Percentiles rank a stretch among this genome's conserved stretches.
Conservation (phyloP, 2,113 vertebrate species). For the Bos javanicus region DNA sequence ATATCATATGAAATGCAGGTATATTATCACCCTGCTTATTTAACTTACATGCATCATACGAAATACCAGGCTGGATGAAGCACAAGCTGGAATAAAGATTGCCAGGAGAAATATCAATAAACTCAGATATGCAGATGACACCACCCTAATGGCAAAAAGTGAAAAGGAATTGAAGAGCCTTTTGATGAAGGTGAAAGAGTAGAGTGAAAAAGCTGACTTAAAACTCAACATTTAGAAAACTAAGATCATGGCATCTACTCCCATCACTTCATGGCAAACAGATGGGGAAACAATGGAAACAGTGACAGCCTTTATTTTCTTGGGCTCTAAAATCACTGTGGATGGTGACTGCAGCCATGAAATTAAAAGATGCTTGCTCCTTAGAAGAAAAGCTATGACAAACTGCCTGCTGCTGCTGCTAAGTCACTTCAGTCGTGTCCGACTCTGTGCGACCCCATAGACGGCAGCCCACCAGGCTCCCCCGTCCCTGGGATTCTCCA, state of each 20-base stretch:
- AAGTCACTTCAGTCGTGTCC: too few relatives aligned
- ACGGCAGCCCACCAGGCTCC: too few relatives aligned
- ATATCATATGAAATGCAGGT: background rate
- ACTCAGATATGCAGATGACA: background rate
- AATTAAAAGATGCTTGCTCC: background rate
- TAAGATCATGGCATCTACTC: background rate
- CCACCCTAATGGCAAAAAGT: background rate
- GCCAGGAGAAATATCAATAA: background rate
- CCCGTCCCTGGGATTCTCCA: too few relatives aligned
- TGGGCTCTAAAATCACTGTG: background rate
- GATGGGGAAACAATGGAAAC: background rate
- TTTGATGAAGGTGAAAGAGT: background rate
- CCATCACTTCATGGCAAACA: background rate
- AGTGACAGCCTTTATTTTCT: background rate
- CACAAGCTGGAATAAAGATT: background rate
- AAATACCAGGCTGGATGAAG: background rate
- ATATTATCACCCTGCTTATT: background rate
- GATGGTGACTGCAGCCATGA: background rate
- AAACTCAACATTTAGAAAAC: background rate
- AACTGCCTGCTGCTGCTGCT: background rate
- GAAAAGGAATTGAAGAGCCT: background rate
- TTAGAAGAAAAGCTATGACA: background rate
- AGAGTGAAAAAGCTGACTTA: background rate
- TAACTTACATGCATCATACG: background rate
- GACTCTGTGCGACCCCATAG: too few relatives aligned